phyloP scores from a whole-genome alignment of 2,888 invertebrate genomes.

The Mythimna ferrago region DNA sequence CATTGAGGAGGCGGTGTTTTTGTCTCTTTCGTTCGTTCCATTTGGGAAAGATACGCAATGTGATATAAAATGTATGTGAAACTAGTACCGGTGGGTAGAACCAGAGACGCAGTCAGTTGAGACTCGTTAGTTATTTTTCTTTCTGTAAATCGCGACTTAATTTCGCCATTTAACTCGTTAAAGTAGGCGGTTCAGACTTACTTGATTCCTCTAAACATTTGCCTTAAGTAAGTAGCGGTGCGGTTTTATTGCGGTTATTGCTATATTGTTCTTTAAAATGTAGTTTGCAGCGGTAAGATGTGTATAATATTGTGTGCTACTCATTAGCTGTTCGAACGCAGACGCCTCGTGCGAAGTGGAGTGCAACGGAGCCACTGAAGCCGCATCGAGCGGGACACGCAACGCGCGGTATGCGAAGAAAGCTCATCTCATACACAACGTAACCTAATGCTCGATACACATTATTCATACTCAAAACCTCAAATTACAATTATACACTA shows the following conservation, averaged over 20 bases:
- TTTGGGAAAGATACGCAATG: conserved; percentile 38
- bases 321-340: conserved; percentile 74
- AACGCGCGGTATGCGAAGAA: conserved; percentile 85
- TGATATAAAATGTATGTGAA: conserved; percentile 40
- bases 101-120: conserved; percentile 28
- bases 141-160: conserved; percentile 22
- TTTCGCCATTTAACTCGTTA: conserved; percentile 10
- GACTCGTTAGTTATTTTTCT: conserved; percentile 13
- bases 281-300: conserved; percentile 40
- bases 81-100: conserved; percentile 35
- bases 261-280: conserved; percentile 36
- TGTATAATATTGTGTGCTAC: conserved; percentile 60
- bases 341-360: conserved; percentile 83
- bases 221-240: not conserved
- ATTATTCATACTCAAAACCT: not conserved
- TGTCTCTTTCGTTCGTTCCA: conserved; percentile 34
- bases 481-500: not conserved
- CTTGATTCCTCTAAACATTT: not conserved
- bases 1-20: conserved; percentile 39
- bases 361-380: conserved; percentile 77
- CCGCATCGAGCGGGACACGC: conserved; percentile 75
- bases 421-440: conserved; percentile 68
- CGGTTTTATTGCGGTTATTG: not conserved
- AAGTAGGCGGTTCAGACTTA: conserved; percentile 8
- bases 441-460: conserved; percentile 35